A percentile compares a stretch with the other conserved stretches of the same genome.
These are phyloP conservation scores for Linyphia triangularis DNA, from an alignment of 2,888 invertebrate genomes.

Conservation along the genomic window DNA sequence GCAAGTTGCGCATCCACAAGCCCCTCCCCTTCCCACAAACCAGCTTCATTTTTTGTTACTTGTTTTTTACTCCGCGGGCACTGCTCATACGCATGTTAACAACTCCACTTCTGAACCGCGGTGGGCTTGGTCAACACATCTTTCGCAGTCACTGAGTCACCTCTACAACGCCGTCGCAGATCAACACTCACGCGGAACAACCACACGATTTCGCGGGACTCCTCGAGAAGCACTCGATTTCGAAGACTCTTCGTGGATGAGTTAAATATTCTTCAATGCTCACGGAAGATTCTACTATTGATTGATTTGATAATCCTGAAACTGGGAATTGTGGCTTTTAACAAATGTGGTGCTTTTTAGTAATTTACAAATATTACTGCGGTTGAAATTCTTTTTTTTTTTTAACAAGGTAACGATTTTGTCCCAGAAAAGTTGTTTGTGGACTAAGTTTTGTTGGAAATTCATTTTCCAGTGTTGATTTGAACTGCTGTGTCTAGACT, in stretches of 20 bases:
- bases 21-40: slow-evolving; percentile 43
- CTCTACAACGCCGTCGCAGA: background rate
- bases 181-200: background rate
- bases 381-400: too few species aligned
- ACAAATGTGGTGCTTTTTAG: too few species aligned
- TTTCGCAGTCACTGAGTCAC: slow-evolving; percentile 10
- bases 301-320: too few species aligned
- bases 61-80: slow-evolving; percentile 40
- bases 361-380: too few species aligned
- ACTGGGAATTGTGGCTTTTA: too few species aligned
- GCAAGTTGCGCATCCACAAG: slow-evolving; percentile 17
- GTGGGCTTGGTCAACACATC: slow-evolving; percentile 51
- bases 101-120: slow-evolving; percentile 55
- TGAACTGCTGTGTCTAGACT: slow-evolving; percentile 20
- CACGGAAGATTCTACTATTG: too few species aligned
- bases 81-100: slow-evolving; percentile 71
- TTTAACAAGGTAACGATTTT: too few species aligned
- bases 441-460: background rate
- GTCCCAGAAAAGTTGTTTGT: too few species aligned
- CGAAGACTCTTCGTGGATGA: background rate
- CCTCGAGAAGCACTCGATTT: background rate
- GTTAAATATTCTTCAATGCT: background rate
- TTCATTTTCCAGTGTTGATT: background rate
- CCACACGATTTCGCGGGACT: background rate
- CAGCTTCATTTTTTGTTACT: background rate